Percentiles rank a stretch among this genome's conserved stretches.
These are phyloP conservation scores for Rattus norvegicus DNA, from an alignment of 2,113 vertebrate genomes.

Conservation along the genomic window GRCr8 NC_086019.1:159575001-159575500, in stretches of 20 bases:
- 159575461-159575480: slow-evolving; percentile 51
- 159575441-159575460: slow-evolving; percentile 58
- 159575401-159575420: not conserved
- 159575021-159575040: not conserved
- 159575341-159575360: slow-evolving; percentile 27
- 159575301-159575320: not conserved
- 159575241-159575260: not conserved
- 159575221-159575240: not conserved
- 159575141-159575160: not conserved
- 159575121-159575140: slow-evolving; percentile 26
- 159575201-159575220: not conserved
- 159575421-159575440: slow-evolving; percentile 43
- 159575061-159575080: not conserved
- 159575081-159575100: not conserved
- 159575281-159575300: not conserved
- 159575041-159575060: not conserved
- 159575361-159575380: not conserved
- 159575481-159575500: slow-evolving; percentile 11
- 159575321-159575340: not conserved
- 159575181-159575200: not conserved
- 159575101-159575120: not conserved
- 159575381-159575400: slow-evolving; percentile 24
- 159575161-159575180: slow-evolving; percentile 20
- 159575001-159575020: not conserved
- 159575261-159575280: not conserved